Evolutionary conservation across 1,140 invertebrate genomes (phyloP), one percentile per base, ranked within the genome.

Genomic region (Aphaenogaster rudis): DNA sequence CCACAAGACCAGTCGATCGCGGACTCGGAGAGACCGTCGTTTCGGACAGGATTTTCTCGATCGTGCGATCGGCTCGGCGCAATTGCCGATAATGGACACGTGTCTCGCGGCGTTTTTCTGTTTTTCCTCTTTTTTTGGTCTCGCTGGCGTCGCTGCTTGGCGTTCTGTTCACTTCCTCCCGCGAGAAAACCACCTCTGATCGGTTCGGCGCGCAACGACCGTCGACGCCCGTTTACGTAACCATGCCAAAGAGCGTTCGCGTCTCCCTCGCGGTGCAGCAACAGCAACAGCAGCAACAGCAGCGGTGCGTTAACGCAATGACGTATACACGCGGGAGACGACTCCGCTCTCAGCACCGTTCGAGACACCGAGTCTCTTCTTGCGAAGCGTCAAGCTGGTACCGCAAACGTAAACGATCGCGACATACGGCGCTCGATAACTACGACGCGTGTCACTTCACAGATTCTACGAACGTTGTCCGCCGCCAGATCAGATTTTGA

Each of bases 201-300:
- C 52, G 61, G 17, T 61, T 39, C 74, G 48, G 74, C n/a, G 59
- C 50, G 42, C 72, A 86, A 69, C 45, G 8, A 39, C 52, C 4
- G 66, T 90, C 52, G 78, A 28, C 48, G 50, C 15, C 48, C 28
- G 59, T 86, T 72, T 57, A 90, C 76, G 81, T 86, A 88, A 91
- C 54, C 86, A 74, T 81, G 74, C 88, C 69, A 66, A 59, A 66
- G 42, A 79, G 61, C 80, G 50, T 45, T 57, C 28, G 36, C 33
- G 39, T 57, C 28, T 9, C 36, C 36, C 54, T 42, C n/a, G 39
- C 45, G 54, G n/a, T 72, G n/a, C 17, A 4, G n/a, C 64, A 8
- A 6, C 42, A 17, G 13, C 66, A 61, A 17, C n/a, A 8, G 17
- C 33, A 8, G 61, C 61, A 8, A 33, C 33, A 36, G 28, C 13